Evolutionary conservation across 2,797 vertebrate genomes (phyloP).

Genomic region (Selene dorsalis): DNA sequence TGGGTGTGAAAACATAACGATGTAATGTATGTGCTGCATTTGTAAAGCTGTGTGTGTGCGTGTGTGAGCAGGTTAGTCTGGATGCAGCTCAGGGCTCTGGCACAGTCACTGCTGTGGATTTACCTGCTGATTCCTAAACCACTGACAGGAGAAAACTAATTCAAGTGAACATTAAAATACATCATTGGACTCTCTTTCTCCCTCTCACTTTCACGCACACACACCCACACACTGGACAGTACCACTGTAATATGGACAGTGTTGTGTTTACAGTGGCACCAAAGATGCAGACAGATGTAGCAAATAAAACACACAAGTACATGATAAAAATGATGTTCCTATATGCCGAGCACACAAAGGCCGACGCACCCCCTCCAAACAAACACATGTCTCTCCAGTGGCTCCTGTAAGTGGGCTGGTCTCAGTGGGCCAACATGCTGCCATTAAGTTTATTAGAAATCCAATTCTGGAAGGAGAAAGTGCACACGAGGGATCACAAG

Average conservation of each 20-base stretch:
- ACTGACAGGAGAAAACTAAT: constrained; percentile 75
- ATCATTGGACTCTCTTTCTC: constrained; percentile 16
- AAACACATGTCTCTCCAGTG: constrained; percentile 34
- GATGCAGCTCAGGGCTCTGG: constrained; percentile 65
- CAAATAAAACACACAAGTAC: neutral
- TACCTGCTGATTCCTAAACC: constrained; percentile 79
- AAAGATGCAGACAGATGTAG: neutral
- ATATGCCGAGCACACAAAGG: neutral
- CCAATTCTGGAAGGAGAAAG: constrained; percentile 39
- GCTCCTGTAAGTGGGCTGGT: constrained; percentile 66
- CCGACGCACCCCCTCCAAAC: neutral
- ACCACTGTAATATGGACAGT: neutral
- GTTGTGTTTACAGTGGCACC: neutral
- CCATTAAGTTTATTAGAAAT: constrained; percentile 78
- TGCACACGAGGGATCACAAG: neutral
- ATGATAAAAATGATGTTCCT: neutral
- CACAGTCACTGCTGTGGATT: constrained; percentile 71
- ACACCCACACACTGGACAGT: neutral
- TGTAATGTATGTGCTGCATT: neutral
- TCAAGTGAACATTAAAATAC: constrained; percentile 78
- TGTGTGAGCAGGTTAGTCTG: constrained; percentile 54
- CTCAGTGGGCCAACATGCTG: constrained; percentile 51
- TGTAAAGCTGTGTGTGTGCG: neutral
- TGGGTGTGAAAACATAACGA: constrained; percentile 28
- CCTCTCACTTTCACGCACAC: neutral